These are phyloP conservation scores for Samia ricini DNA, from an alignment of 1,140 invertebrate species.

Conservation along the genomic window DNA sequence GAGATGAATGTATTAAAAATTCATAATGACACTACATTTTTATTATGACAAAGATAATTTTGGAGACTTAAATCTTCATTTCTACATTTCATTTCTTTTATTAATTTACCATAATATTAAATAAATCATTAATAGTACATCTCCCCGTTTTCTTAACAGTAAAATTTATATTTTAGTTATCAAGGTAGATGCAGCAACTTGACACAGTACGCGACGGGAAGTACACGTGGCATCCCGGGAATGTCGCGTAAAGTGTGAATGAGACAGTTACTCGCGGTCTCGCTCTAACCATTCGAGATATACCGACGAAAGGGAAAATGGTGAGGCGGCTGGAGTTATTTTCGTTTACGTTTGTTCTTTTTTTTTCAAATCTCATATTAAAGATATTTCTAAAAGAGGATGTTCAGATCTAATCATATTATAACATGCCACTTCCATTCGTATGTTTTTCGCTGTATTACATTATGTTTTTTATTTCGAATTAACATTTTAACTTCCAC, in stretches of 20 bases:
- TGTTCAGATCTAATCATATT: not conserved
- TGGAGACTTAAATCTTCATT: too few relatives aligned
- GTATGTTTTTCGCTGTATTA: too few relatives aligned
- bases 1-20: too few relatives aligned
- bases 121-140: too few relatives aligned
- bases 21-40: too few relatives aligned
- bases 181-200: conserved; percentile 16
- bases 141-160: not conserved
- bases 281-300: conserved; percentile 46
- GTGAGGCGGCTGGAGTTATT: conserved; percentile 47
- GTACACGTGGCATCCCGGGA: conserved; percentile 54
- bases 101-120: too few relatives aligned
- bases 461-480: too few relatives aligned
- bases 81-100: too few relatives aligned
- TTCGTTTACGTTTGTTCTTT: conserved; percentile 29
- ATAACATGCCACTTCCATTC: not conserved
- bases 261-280: conserved; percentile 32
- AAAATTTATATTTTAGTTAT: too few relatives aligned
- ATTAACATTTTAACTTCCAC: too few relatives aligned
- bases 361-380: conserved; percentile 1
- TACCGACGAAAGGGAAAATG: conserved; percentile 57
- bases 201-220: conserved; percentile 40
- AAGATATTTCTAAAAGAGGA: not conserved
- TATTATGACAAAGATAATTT: too few relatives aligned
- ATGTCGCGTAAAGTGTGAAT: conserved; percentile 36